Base-by-base conservation (phyloP, 2,888 invertebrate genomes). In the Hirtodrosophila confusa region DNA sequence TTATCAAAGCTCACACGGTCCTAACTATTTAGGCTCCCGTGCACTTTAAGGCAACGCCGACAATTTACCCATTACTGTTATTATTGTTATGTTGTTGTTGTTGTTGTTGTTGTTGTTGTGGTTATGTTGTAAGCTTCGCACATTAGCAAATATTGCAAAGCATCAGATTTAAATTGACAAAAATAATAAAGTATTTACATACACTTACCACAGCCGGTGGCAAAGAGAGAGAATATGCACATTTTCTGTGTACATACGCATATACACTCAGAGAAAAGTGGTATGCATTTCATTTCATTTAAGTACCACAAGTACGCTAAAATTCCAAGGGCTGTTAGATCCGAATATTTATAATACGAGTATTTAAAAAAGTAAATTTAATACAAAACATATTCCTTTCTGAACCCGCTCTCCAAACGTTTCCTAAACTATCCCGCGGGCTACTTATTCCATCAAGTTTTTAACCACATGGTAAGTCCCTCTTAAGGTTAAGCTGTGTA, bases 111-210 rank as follows among this genome's bases (percentile, higher is more conserved):
- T 49, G 37, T 61, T 37, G 24, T 31, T 40, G 11, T n/a, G 65
- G 45, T 56, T 66, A 55, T 74, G 74, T 77, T 79, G 79, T 55
- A 78, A 79, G 63, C 78, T 72, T 69, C 58, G 35, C 74, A 73
- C 76, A 76, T 82, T 85, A 78, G 68, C 79, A 71, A 80, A 80
- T 69, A 78, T 65, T 47, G 70, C 57, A 63, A 54, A 77, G 56
- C 68, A 69, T 68, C 62, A 63, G 41, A 48, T 56, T 57, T 29
- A 39, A 63, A 57, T 56, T 58, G 73, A 37, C 47, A 40, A 67
- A 55, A 35, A 40, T 40, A 31, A 40, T 40, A 31, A 39, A 11
- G 43, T 36, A 27, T 35, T 27, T n/a, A 37, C 29, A 47, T 51
- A 50, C 33, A 56, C 39, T 35, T n/a, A 49, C 51, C 39, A 40